Conservation (phyloP, 2,797 vertebrate species). For the Scolopax bukidnonensis region DNA sequence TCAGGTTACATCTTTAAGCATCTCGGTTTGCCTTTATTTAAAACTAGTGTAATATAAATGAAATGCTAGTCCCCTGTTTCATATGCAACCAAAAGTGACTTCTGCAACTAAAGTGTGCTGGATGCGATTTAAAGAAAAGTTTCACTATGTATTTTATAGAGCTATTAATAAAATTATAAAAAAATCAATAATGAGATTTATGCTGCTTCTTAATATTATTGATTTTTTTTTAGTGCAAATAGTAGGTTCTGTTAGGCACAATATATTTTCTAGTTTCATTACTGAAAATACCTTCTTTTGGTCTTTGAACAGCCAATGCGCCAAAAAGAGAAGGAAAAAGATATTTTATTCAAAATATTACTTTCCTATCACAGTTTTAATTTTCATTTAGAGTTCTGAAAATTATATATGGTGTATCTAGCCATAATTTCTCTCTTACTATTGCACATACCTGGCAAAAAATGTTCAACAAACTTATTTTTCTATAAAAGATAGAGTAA, state of each 20-base stretch:
- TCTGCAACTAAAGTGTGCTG: neutral
- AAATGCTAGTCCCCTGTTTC: neutral
- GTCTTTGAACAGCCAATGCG: neutral
- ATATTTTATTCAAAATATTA: neutral
- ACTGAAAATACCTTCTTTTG: neutral
- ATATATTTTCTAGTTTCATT: neutral
- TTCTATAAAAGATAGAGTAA: neutral
- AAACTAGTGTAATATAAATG: neutral
- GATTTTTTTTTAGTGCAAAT: conserved; percentile 20
- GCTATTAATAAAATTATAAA: neutral
- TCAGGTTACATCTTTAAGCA: conserved; percentile 31
- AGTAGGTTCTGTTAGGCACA: neutral
- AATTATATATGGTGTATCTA: neutral
- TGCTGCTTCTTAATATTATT: neutral
- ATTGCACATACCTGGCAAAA: neutral
- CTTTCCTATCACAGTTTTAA: neutral
- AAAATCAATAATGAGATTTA: conserved; percentile 24
- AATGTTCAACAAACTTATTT: neutral
- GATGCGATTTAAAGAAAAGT: neutral
- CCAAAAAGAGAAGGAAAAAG: neutral
- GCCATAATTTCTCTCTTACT: neutral
- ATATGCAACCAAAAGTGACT: neutral
- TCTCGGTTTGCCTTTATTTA: neutral
- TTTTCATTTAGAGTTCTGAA: neutral
- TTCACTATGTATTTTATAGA: neutral